Conservation (phyloP, 2,888 invertebrate genomes). For the Orchesella flavescens region DNA sequence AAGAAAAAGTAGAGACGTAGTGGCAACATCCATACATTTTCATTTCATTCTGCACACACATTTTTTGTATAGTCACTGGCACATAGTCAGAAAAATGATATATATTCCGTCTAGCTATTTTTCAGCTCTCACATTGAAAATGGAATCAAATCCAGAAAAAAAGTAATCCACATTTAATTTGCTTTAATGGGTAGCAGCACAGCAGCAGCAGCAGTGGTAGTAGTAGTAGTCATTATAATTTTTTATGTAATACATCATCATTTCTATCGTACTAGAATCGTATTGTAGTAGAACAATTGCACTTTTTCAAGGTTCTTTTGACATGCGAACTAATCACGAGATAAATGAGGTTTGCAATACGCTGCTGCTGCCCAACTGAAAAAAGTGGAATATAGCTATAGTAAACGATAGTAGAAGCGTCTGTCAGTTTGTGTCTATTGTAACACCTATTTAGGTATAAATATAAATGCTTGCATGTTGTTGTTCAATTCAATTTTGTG, state of each 20-base stretch:
- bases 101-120: neutral
- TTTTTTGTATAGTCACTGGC: neutral
- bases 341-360: conserved; percentile 18
- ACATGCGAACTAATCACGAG: conserved; percentile 43
- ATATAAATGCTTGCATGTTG: neutral
- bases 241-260: conserved; percentile 9
- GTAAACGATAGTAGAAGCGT: too few species aligned
- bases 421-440: too few species aligned
- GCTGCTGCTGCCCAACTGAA: too few species aligned
- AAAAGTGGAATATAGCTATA: neutral
- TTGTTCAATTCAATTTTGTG: conserved; percentile 25
- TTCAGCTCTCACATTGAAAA: conserved; percentile 2
- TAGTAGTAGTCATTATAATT: conserved; percentile 12
- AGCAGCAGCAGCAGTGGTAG: too few species aligned
- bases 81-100: neutral
- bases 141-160: conserved; percentile 19
- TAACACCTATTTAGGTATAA: too few species aligned
- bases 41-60: conserved; percentile 1
- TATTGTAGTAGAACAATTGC: neutral
- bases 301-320: conserved; percentile 42
- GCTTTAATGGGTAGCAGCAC: conserved; percentile 12
- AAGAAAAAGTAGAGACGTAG: neutral
- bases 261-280: too few species aligned
- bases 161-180: conserved; percentile 46
- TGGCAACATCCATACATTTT: conserved; percentile 6